A percentile compares a stretch with the other conserved stretches of the same genome.
phyloP scores from a whole-genome alignment of 2,113 vertebrate genomes.

The Pangasianodon gigas region DNA sequence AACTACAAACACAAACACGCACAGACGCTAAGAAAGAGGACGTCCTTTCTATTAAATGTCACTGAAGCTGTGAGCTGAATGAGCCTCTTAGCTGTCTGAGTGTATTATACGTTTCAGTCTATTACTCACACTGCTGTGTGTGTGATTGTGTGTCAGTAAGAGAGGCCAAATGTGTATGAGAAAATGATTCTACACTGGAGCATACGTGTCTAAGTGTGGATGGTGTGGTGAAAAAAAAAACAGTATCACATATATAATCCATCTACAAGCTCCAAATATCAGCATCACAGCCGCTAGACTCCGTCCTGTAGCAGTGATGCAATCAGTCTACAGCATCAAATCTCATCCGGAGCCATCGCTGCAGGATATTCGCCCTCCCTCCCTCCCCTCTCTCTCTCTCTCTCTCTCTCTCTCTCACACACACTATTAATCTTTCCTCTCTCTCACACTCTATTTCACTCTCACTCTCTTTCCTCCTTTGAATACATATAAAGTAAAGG shows the following conservation, averaged over 20 bases:
- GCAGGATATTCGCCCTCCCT: background rate
- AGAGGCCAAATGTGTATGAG: background rate
- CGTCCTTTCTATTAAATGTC: background rate
- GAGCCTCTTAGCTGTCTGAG: conserved; percentile 12
- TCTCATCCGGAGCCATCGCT: conserved; percentile 4
- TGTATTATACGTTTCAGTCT: background rate
- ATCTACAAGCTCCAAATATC: background rate
- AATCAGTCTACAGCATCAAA: conserved; percentile 16
- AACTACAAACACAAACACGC: background rate
- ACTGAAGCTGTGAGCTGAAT: conserved; percentile 15
- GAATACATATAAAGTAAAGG: background rate
- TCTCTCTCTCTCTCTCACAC: background rate
- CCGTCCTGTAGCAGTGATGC: background rate
- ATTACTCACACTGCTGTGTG: background rate
- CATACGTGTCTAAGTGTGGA: background rate
- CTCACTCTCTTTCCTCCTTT: background rate
- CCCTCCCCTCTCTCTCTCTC: background rate
- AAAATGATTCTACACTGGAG: background rate
- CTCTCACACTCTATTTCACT: background rate
- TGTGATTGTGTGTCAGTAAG: background rate
- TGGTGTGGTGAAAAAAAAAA: background rate
- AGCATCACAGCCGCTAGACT: background rate
- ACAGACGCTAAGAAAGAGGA: background rate
- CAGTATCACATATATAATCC: background rate
- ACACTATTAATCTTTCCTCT: background rate